Percentiles rank a stretch among this genome's conserved stretches.
Evolutionary conservation across 2,113 vertebrate genomes (phyloP).

Genomic region (Myodes glareolus): DNA sequence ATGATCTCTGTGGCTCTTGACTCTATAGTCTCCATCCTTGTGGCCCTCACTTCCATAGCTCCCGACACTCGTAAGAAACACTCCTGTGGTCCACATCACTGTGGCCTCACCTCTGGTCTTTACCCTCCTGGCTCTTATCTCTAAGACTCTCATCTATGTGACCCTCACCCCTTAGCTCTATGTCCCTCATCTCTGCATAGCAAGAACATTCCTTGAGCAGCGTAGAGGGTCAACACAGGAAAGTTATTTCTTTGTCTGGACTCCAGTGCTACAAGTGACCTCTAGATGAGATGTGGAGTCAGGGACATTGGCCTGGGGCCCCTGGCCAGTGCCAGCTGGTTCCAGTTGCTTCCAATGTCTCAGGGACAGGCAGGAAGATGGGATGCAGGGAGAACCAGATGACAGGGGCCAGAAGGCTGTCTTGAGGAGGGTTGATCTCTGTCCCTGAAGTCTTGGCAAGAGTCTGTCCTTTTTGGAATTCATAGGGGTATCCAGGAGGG

Average conservation of each 20-base stretch:
- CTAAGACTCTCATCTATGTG: not conserved
- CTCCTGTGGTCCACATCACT: not conserved
- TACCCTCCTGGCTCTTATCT: no score
- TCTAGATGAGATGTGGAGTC: not conserved
- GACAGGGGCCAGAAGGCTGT: not conserved
- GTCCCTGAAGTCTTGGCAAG: not conserved
- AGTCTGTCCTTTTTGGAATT: not conserved
- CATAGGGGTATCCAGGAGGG: not conserved
- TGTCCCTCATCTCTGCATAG: not conserved
- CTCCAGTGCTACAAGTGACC: fast-evolving
- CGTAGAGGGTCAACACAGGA: not conserved
- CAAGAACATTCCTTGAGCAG: not conserved
- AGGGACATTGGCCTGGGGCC: not conserved
- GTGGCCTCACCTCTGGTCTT: not conserved
- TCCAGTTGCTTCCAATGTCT: slow-evolving; percentile 5
- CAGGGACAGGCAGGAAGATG: not conserved
- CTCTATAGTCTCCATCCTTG: not conserved
- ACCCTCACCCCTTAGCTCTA: fast-evolving
- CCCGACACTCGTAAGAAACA: not conserved
- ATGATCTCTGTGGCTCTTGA: not conserved
- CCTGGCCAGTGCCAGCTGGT: not conserved
- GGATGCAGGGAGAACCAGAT: not conserved
- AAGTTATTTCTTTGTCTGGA: not conserved
- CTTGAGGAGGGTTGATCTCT: not conserved
- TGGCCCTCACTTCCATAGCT: not conserved